These are phyloP conservation scores for Daubentonia madagascariensis DNA, from an alignment of 2,113 vertebrate species.

Conservation along the genomic window DNA sequence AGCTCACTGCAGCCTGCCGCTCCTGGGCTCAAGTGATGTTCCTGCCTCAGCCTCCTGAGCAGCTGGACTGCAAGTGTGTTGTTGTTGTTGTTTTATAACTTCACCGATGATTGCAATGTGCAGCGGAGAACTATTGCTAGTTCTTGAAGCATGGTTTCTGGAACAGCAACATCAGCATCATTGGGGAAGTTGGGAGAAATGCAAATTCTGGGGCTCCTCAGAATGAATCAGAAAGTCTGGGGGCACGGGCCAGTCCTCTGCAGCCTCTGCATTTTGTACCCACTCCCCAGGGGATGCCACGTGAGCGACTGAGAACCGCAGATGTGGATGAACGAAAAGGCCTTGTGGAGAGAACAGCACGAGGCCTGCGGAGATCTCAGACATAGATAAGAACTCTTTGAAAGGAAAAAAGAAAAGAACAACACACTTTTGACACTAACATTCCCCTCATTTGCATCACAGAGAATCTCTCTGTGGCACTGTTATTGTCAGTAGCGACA, in stretches of 20 bases:
- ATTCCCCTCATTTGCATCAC: too few relatives aligned
- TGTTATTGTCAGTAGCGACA: too few relatives aligned
- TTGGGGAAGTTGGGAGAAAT: neutral
- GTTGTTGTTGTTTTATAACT: neutral
- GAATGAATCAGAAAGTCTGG: neutral
- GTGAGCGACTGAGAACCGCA: neutral
- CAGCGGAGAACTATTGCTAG: fast-evolving
- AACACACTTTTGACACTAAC: neutral
- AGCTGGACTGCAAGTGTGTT: neutral
- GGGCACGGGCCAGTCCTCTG: fast-evolving
- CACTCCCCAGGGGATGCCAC: neutral
- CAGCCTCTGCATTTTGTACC: neutral
- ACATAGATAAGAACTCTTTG: neutral
- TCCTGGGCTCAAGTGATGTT: neutral
- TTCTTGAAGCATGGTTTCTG: neutral
- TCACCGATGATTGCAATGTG: neutral
- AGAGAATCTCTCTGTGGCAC: neutral
- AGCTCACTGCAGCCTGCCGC: neutral
- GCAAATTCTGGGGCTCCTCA: neutral
- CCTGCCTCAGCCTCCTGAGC: neutral
- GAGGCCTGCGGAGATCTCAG: neutral
- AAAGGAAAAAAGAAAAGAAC: neutral
- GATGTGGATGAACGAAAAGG: neutral
- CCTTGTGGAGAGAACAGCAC: neutral
- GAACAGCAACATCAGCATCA: neutral